Conservation (phyloP, 2,113 vertebrate genomes). For the Eretmochelys imbricata region DNA sequence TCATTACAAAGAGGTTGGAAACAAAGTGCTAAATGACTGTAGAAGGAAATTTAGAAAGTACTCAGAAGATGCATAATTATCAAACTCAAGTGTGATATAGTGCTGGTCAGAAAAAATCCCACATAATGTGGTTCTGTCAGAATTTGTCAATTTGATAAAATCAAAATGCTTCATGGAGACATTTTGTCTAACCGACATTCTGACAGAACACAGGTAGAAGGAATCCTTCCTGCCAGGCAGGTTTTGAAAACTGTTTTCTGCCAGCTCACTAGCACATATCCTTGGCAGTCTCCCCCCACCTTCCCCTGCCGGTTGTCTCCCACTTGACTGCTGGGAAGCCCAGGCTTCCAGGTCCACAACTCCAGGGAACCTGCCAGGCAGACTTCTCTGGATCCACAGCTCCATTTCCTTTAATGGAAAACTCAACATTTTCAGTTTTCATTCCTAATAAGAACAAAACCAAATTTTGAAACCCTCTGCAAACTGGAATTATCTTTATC, state of each 20-base stretch:
- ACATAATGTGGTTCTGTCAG: background rate
- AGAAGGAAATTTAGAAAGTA: fast-evolving
- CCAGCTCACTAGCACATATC: no score
- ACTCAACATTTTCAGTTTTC: no score
- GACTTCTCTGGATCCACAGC: no score
- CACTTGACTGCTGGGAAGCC: background rate
- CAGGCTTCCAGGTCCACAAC: background rate
- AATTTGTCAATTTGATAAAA: background rate
- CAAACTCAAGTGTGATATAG: background rate
- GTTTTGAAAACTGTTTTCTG: background rate
- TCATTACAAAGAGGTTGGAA: background rate
- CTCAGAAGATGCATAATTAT: background rate
- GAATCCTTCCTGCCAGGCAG: background rate
- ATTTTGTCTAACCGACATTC: background rate
- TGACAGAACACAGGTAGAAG: background rate
- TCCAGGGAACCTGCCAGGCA: background rate
- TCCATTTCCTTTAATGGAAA: no score
- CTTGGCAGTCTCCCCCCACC: no score
- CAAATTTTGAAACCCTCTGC: no score
- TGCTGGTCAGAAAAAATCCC: fast-evolving
- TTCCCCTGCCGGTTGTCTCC: no score
- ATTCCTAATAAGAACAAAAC: no score
- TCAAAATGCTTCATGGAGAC: background rate
- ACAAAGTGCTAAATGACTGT: background rate
- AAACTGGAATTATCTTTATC: no score